phyloP scores from a whole-genome alignment of 2,797 vertebrate genomes.

The Enteromius paludinosus region DNA sequence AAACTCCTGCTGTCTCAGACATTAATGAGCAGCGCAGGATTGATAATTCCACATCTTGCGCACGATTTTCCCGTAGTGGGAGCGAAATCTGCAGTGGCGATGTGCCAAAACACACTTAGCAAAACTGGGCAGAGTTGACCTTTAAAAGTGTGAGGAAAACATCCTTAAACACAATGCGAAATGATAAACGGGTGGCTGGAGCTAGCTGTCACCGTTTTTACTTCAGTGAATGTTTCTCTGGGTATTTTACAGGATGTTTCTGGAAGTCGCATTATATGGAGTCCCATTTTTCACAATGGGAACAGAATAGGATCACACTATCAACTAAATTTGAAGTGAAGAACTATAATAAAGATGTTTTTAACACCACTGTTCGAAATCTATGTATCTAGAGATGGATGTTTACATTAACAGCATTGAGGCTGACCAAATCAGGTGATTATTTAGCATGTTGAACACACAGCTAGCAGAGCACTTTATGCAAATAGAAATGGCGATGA shows the following conservation, averaged over 20 bases:
- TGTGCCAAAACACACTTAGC: conserved; percentile 61
- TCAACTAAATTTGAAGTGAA: background rate
- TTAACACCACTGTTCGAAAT: background rate
- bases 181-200: conserved; percentile 13
- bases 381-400: background rate
- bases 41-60: conserved; percentile 48
- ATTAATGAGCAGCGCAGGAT: conserved; percentile 47
- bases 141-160: conserved; percentile 62
- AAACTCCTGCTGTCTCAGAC: conserved; percentile 32
- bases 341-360: background rate
- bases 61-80: conserved; percentile 38
- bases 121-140: conserved; percentile 51
- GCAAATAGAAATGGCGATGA: background rate
- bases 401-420: background rate
- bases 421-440: background rate
- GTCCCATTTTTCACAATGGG: background rate
- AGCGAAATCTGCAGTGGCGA: conserved; percentile 41
- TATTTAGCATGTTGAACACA: conserved; percentile 1
- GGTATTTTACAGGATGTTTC: background rate
- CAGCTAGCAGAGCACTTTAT: background rate
- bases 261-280: background rate
- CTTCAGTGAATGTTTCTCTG: background rate
- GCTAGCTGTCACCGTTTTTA: conserved; percentile 5
- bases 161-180: conserved; percentile 53
- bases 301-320: background rate